Percentiles rank a stretch among this genome's conserved stretches.
These are phyloP conservation scores for Tringa solitaria DNA, from an alignment of 2,113 vertebrate species.

Conservation along the genomic window DNA sequence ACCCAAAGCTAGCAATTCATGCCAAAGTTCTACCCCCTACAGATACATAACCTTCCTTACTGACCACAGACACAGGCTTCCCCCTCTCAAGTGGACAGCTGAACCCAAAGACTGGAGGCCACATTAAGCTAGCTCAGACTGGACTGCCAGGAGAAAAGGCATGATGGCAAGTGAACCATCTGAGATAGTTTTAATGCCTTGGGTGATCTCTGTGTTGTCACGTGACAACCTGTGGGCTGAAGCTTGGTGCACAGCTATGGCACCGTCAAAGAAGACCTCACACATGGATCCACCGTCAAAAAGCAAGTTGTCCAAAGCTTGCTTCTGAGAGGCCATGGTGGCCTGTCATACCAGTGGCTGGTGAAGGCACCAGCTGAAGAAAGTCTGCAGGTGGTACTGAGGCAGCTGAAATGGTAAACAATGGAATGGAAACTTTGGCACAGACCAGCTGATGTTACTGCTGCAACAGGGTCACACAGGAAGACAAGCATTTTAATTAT, in stretches of 20 bases:
- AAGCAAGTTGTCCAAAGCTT: neutral
- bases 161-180: neutral
- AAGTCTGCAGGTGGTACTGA: neutral
- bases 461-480: fast-evolving
- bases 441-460: neutral
- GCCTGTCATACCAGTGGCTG: fast-evolving
- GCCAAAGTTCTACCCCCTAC: neutral
- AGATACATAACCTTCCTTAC: neutral
- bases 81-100: neutral
- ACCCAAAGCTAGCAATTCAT: neutral
- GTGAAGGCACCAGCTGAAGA: neutral
- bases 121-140: neutral
- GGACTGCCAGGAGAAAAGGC: neutral
- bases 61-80: neutral
- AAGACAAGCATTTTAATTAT: fast-evolving
- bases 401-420: neutral
- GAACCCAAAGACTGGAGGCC: neutral
- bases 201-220: neutral
- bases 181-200: neutral
- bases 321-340: fast-evolving
- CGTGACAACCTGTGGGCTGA: neutral
- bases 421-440: neutral
- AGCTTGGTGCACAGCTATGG: neutral
- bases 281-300: fast-evolving
- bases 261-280: neutral